phyloP scores from a whole-genome alignment of 2,888 invertebrate species.

The Clepsis dumicolana region DNA sequence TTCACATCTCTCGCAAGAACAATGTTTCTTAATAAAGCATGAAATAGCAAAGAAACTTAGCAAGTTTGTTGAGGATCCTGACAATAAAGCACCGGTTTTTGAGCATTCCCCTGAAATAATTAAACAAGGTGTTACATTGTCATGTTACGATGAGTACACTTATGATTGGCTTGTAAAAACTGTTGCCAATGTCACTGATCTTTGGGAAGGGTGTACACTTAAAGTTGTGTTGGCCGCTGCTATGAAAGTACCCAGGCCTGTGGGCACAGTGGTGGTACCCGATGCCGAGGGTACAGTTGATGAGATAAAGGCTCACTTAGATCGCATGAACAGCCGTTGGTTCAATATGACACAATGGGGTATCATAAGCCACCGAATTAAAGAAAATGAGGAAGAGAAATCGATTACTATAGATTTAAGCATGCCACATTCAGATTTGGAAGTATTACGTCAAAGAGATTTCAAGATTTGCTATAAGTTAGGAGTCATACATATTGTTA shows the following conservation, averaged over 20 bases:
- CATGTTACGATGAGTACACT: slow-evolving; percentile 16
- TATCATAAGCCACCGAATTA: neutral
- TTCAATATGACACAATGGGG: slow-evolving; percentile 10
- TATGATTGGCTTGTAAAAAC: slow-evolving; percentile 1
- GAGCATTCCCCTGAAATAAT: slow-evolving; percentile 1
- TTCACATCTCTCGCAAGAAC: neutral
- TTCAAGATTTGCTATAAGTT: slow-evolving; percentile 21
- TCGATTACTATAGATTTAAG: neutral
- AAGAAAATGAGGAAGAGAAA: neutral
- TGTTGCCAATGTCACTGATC: neutral
- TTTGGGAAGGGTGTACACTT: slow-evolving; percentile 9
- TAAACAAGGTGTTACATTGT: neutral
- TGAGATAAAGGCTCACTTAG: slow-evolving; percentile 15
- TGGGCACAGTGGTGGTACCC: slow-evolving; percentile 8
- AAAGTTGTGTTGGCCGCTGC: slow-evolving; percentile 9
- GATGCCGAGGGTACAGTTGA: neutral
- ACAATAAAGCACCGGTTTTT: slow-evolving; percentile 9
- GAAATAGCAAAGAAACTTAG: slow-evolving; percentile 10
- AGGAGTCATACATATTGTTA: slow-evolving; percentile 7
- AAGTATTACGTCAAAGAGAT: neutral
- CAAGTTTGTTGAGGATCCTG: neutral
- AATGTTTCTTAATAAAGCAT: slow-evolving; percentile 7
- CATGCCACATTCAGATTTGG: slow-evolving; percentile 5
- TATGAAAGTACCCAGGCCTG: neutral
- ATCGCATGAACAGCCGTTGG: slow-evolving; percentile 18